These are phyloP conservation scores for Globicephala melas DNA, from an alignment of 2,113 vertebrate species.

Conservation along the genomic window DNA sequence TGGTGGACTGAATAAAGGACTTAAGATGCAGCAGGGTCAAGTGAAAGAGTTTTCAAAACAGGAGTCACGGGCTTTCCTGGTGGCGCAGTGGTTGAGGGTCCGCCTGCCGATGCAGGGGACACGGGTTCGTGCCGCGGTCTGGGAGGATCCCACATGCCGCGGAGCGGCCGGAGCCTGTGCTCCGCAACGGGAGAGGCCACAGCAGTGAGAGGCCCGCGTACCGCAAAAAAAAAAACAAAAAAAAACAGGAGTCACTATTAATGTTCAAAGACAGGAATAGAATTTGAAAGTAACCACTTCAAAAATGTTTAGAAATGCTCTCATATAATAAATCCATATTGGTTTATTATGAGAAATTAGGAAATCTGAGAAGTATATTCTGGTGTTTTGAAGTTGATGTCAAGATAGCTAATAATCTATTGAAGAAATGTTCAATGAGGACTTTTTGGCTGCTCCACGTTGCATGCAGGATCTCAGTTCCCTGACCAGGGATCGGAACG, in stretches of 20 bases:
- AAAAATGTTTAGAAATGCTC: background rate
- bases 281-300: background rate
- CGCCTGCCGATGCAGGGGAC: too few species aligned
- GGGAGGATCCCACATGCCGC: too few species aligned
- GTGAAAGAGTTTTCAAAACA: background rate
- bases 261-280: background rate
- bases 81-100: too few species aligned
- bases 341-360: background rate
- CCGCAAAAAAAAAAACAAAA: too few species aligned
- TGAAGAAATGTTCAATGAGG: background rate
- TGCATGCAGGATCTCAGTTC: background rate
- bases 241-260: background rate
- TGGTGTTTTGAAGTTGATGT: background rate
- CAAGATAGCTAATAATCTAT: background rate
- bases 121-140: too few species aligned
- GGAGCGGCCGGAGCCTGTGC: too few species aligned
- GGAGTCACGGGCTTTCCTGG: background rate
- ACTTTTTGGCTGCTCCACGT: background rate
- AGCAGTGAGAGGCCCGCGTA: too few species aligned
- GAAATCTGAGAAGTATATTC: background rate
- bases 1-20: background rate
- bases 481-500: background rate
- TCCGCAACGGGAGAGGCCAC: too few species aligned
- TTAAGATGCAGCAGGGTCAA: background rate
- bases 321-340: background rate